Evolutionary conservation across 2,797 vertebrate species (phyloP), one percentile per base, ranked within the genome.

Genomic region (Cossypha heuglini): DNA sequence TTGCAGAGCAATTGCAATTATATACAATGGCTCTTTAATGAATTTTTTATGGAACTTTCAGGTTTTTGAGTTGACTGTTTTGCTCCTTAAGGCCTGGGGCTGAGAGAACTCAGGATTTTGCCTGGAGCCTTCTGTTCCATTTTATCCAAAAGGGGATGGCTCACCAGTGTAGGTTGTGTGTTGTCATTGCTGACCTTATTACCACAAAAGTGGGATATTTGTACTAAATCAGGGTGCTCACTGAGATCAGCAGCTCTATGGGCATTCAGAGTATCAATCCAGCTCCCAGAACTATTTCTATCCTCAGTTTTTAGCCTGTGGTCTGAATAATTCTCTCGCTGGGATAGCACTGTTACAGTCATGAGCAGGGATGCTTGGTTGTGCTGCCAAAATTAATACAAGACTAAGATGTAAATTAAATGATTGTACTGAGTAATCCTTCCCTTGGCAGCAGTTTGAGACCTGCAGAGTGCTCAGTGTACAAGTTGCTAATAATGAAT

Each of bases 401-500:
- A 79, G 77, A 63, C 33, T 92, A 51, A 94, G 74, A 91, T 91
- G 62, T 79, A 95, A 97, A 93, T 90, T 46, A 95, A 97, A 96
- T 84, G 21, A 79, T 88, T 18, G 16, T 55, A 92, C 52, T 81
- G 84, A 95, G 77, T 66, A 78, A 78, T 54, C 64, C 52, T 55
- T 67, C 83, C 90, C 52, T 88, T 88, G 87, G 93, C 96, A 90
- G 86, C 62, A 74, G 33, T 79, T 94, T 67, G 43, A 96, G 57
- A 66, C 58, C 46, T 75, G 33, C 71, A 89, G 85, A 66, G 58
- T 94, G 81, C 75, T 97, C 38, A 38, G 79, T 68, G 86, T 94
- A 88, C 83, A 85, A 71, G 61, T 93, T 96, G 80, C 96, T 95
- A 95, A 96, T 96, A 96, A 94, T 92, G 93, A 86, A 91, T 95